Conservation (phyloP, 2,113 vertebrate species). For the Esox niger region DNA sequence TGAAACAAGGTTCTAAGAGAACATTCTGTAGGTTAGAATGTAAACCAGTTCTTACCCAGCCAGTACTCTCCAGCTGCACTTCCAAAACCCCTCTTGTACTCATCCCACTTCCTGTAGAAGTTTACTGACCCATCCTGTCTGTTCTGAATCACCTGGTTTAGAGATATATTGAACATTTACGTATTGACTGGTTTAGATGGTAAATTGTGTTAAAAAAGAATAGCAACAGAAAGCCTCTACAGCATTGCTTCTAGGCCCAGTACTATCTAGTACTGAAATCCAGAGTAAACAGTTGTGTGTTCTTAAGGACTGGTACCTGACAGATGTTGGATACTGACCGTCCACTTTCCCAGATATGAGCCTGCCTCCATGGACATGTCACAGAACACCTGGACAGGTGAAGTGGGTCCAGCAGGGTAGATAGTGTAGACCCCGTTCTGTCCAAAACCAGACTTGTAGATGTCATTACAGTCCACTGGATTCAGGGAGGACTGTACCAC, state of each 20-base stretch:
- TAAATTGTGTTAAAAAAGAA: no score
- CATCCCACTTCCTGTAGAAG: constrained; percentile 50
- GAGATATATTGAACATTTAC: no score
- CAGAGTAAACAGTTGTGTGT: no score
- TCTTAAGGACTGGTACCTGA: no score
- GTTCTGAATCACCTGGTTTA: constrained; percentile 39
- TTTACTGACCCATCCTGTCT: constrained; percentile 44
- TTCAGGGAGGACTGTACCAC: constrained; percentile 12
- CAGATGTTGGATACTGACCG: no score
- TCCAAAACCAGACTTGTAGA: constrained; percentile 40
- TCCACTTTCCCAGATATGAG: no score
- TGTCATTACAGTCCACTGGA: constrained; percentile 50
- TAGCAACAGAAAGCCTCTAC: no score
- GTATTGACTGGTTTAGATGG: no score
- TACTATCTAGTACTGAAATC: no score
- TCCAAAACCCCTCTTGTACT: constrained; percentile 48
- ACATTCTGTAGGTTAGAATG: background rate
- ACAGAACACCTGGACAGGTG: constrained; percentile 54
- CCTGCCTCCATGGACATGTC: constrained; percentile 46
- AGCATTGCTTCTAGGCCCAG: no score
- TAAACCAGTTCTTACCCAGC: constrained; percentile 31
- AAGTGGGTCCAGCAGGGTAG: constrained; percentile 44
- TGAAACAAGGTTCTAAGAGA: constrained; percentile 7
- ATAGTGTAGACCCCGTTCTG: constrained; percentile 48
- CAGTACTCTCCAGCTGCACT: constrained; percentile 47